These are phyloP conservation scores for Hemiscyllium ocellatum DNA, from an alignment of 2,113 vertebrate genomes.

Conservation along the genomic window DNA sequence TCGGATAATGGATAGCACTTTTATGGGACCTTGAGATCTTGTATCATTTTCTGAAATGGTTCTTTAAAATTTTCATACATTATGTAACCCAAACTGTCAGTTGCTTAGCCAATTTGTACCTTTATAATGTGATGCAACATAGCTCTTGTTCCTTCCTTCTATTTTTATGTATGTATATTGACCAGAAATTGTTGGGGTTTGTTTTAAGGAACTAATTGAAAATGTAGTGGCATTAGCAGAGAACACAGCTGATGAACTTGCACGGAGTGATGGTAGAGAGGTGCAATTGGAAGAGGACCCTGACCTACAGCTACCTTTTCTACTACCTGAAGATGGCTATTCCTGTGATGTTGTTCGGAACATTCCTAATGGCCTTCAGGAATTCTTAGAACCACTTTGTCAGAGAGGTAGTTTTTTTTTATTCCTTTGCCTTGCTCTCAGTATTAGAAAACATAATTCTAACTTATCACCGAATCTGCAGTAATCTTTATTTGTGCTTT, in stretches of 20 bases:
- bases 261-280: conserved; percentile 87
- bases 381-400: conserved; percentile 90
- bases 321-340: conserved; percentile 93
- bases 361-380: conserved; percentile 88
- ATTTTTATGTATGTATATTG: conserved; percentile 19
- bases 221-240: conserved; percentile 89
- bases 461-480: background rate
- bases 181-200: background rate
- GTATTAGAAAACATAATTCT: background rate
- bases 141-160: background rate
- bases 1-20: no score
- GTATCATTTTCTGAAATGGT: background rate
- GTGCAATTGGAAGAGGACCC: conserved; percentile 93
- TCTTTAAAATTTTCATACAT: background rate
- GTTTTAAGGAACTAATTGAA: conserved; percentile 80
- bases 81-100: background rate
- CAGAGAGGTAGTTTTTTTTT: conserved; percentile 71
- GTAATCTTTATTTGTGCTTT: background rate
- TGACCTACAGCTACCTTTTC: conserved; percentile 93
- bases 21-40: no score
- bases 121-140: background rate
- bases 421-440: background rate
- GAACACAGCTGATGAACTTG: conserved; percentile 90
- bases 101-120: background rate
- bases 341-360: conserved; percentile 93